Base-by-base conservation (phyloP, 30 jellyfish, hydroid and myxozoan species). In the Aurelia aurita region DNA sequence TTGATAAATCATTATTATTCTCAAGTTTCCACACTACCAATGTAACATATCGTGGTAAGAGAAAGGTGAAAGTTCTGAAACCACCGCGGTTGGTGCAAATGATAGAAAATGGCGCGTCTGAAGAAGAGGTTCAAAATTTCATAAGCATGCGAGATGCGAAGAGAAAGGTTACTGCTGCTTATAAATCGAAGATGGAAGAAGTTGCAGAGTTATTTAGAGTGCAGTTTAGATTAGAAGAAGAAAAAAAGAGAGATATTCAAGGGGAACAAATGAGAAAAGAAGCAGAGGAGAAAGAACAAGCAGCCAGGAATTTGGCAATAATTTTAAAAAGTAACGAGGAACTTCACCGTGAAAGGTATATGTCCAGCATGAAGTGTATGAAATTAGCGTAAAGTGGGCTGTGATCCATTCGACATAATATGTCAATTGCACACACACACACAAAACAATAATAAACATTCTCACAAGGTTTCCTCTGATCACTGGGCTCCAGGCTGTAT, bases 251-350 rank as follows among this genome's bases (percentile, higher is more conserved):
- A 39, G 93, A 76, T 69, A 71, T 82, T 6, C 88, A 77, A 69
- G 97, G 97, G 18, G 97, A 90, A 53, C 83, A 81, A 46, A 82
- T 84, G 90, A 75, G 69, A 35, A 79, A 85, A 31, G 91, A 90
- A 47, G 69, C 74, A 16, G 95, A 71, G 21, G 97, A 90, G 55
- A 79, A 86, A 23, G 88, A 81, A 49, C 82, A 61, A 27, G 91
- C 45, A 20, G 83, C 88, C 5, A 66, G 29, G 28, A 90, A 90
- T 57, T 13, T 82, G 25, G 80, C 97, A 18, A 19, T 82, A 12
- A 46, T 90, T 27, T 71, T 89, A 60, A 67, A 90, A 70, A 74
- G 80, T 49, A 90, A 90, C 64, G 97, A 82, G 44, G 97, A 90
- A 58, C 69, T 90, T 0, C 39, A 74, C 11, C 82, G 87, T 49